phyloP scores from a whole-genome alignment of 2,888 invertebrate species.

The Flexamia atlantica region DNA sequence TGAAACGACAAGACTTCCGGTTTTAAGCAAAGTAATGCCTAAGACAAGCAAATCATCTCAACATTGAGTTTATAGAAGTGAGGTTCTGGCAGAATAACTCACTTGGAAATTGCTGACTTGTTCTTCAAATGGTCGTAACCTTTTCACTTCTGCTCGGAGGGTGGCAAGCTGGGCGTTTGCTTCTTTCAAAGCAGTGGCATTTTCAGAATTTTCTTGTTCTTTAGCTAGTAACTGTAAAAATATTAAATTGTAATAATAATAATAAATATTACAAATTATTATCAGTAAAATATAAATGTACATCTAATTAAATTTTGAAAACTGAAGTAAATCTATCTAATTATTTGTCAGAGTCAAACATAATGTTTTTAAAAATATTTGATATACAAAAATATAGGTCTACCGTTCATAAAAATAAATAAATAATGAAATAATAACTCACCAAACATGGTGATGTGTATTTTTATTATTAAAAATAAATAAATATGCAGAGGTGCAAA shows the following conservation, averaged over 20 bases:
- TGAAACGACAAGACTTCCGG: neutral
- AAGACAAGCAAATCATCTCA: neutral
- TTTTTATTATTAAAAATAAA: too few species aligned
- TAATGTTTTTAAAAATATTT: too few species aligned
- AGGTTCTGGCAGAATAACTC: slow-evolving; percentile 67
- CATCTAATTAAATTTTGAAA: too few species aligned
- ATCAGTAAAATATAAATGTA: too few species aligned
- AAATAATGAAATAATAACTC: too few species aligned
- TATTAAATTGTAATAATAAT: neutral
- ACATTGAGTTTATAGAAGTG: neutral
- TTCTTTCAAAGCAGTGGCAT: slow-evolving; percentile 79
- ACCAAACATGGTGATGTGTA: too few species aligned
- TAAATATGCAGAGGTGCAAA: too few species aligned
- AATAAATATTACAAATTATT: neutral
- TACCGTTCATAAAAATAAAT: too few species aligned
- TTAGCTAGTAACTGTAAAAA: slow-evolving; percentile 74
- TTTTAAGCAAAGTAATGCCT: neutral
- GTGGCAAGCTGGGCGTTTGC: slow-evolving; percentile 79
- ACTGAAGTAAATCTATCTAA: too few species aligned
- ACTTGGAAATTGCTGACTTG: slow-evolving; percentile 83
- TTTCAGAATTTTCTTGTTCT: slow-evolving; percentile 80
- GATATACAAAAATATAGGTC: too few species aligned
- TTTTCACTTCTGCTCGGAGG: slow-evolving; percentile 79
- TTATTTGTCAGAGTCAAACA: too few species aligned
- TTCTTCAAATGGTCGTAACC: slow-evolving; percentile 81